Conservation (phyloP, 2,888 invertebrate genomes). For the Lepidochrysops patricia region DNA sequence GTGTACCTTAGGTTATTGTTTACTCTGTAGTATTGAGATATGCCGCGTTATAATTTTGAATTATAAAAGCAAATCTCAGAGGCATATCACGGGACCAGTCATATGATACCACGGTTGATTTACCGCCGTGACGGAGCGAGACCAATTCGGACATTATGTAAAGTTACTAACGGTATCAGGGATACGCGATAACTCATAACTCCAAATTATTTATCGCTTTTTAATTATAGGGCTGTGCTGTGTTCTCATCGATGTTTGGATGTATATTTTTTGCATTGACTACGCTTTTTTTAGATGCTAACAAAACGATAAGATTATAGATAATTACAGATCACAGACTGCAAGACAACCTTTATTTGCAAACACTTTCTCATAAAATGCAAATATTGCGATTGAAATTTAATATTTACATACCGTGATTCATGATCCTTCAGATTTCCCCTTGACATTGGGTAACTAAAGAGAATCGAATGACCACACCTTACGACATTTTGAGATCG, state of each 20-base stretch:
- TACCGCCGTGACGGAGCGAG: slow-evolving; percentile 48
- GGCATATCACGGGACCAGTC: background rate
- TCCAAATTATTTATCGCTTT: slow-evolving; percentile 42
- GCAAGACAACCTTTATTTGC: background rate
- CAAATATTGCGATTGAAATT: background rate
- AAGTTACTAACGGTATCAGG: slow-evolving; percentile 53
- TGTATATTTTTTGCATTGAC: background rate
- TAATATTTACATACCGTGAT: background rate
- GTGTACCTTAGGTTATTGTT: no score
- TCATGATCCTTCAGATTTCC: slow-evolving; percentile 5
- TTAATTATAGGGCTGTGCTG: background rate
- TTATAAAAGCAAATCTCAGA: background rate
- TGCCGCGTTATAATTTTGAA: background rate
- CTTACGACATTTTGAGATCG: background rate
- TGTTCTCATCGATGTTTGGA: background rate
- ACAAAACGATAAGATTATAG: no score
- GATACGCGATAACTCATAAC: slow-evolving; percentile 32
- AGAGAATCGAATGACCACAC: background rate
- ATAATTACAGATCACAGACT: no score
- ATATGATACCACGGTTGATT: slow-evolving; percentile 15
- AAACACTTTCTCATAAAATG: background rate
- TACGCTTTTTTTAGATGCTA: no score
- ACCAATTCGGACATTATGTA: slow-evolving; percentile 50
- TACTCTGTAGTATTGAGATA: no score
- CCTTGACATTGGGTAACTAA: slow-evolving; percentile 3